phyloP scores from a whole-genome alignment of 2,113 vertebrate genomes.

The Aspiorhynchus laticeps region DNA sequence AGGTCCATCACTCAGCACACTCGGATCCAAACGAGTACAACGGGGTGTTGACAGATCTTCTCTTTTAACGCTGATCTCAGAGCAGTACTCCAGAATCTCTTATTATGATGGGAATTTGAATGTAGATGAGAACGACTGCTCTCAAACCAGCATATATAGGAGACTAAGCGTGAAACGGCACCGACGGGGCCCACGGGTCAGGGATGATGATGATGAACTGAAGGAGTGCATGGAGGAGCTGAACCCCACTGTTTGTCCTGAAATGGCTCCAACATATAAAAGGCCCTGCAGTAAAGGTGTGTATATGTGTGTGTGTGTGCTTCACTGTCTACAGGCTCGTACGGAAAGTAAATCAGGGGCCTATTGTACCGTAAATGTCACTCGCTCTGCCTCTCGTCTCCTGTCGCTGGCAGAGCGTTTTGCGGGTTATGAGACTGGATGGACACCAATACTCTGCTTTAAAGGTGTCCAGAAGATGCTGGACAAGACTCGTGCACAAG shows the following conservation, averaged over 20 bases:
- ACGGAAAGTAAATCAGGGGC: slow-evolving; percentile 54
- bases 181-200: slow-evolving; percentile 2
- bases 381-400: slow-evolving; percentile 38
- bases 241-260: slow-evolving; percentile 40
- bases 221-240: slow-evolving; percentile 12
- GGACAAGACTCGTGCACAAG: slow-evolving; percentile 15
- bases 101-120: slow-evolving; percentile 7
- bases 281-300: slow-evolving; percentile 34
- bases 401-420: slow-evolving; percentile 30
- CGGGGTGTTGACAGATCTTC: slow-evolving; percentile 49
- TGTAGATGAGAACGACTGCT: slow-evolving; percentile 25
- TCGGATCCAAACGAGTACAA: slow-evolving; percentile 46
- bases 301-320: slow-evolving; percentile 6
- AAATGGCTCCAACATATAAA: slow-evolving; percentile 51
- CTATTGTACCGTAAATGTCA: slow-evolving; percentile 47
- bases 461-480: slow-evolving; percentile 40
- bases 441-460: slow-evolving; percentile 42
- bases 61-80: slow-evolving; percentile 47
- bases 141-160: slow-evolving; percentile 24
- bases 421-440: slow-evolving; percentile 47
- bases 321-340: slow-evolving; percentile 26
- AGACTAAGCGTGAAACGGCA: slow-evolving; percentile 14
- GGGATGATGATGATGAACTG: slow-evolving; percentile 37
- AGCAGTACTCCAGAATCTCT: slow-evolving; percentile 19
- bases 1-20: slow-evolving; percentile 52